phyloP scores from a whole-genome alignment of 35 echinoderm and acorn worm species.

The Hemicentrotus pulcherrimus region DNA sequence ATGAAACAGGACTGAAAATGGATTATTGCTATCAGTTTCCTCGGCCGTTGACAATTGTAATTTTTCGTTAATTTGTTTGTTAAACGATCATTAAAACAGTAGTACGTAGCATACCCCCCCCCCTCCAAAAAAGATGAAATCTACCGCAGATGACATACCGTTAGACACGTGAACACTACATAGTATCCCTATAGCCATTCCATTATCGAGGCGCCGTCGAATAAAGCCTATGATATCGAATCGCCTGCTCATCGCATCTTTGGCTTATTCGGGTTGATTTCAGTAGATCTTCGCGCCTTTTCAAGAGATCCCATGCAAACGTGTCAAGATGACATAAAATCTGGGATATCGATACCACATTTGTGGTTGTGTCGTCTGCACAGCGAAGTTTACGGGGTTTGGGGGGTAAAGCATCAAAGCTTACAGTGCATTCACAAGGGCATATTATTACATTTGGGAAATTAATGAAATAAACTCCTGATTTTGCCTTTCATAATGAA shows the following conservation, averaged over 20 bases:
- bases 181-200: neutral
- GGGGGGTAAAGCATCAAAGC: neutral
- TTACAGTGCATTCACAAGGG: neutral
- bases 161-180: neutral
- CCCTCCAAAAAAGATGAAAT: neutral
- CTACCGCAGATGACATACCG: neutral
- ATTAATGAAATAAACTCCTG: no score
- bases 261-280: neutral
- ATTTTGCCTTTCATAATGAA: no score
- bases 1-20: no score
- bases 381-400: neutral
- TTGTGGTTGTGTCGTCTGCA: neutral
- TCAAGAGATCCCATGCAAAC: neutral
- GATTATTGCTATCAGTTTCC: no score
- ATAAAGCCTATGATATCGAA: neutral
- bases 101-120: neutral
- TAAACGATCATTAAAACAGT: no score
- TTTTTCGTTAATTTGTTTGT: no score
- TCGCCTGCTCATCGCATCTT: neutral
- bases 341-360: neutral
- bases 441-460: neutral
- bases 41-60: no score
- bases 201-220: neutral
- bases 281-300: neutral
- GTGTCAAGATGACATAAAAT: slow-evolving; percentile 18